Evolutionary conservation across 2,888 invertebrate genomes (phyloP).

Genomic region (Neoitamus cyanurus): DNA sequence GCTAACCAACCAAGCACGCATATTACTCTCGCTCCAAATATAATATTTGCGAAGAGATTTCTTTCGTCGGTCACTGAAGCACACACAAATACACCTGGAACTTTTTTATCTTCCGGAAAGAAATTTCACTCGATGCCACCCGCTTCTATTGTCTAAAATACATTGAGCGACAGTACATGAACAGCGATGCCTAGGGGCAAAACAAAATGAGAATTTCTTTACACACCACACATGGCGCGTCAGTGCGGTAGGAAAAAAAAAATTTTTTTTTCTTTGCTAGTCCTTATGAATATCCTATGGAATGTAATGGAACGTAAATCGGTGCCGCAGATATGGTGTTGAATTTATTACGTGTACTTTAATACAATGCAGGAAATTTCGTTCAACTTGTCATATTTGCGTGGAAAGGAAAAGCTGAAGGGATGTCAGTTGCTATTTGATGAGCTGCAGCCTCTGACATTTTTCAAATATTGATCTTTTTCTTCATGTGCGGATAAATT

Average conservation of each 20-base stretch:
- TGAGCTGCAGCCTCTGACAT: too few species aligned
- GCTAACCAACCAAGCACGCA: background rate
- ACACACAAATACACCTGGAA: background rate
- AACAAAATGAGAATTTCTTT: background rate
- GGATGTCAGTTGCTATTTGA: too few species aligned
- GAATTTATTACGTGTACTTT: too few species aligned
- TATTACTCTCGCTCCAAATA: background rate
- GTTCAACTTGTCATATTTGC: too few species aligned
- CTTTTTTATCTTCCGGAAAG: background rate
- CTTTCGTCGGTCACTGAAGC: background rate
- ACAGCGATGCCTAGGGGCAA: background rate
- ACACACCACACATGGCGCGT: background rate
- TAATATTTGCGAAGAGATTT: background rate
- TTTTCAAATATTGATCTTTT: too few species aligned
- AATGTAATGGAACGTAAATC: too few species aligned
- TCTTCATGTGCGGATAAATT: too few species aligned
- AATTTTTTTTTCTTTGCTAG: background rate
- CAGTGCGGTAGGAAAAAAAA: background rate
- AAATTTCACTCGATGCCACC: background rate
- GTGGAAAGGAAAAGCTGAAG: too few species aligned
- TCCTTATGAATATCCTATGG: too few species aligned
- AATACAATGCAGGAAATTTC: too few species aligned
- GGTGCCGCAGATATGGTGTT: too few species aligned
- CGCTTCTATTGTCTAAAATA: background rate
- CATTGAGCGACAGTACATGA: background rate